Evolutionary conservation across 2,888 invertebrate genomes (phyloP).

Genomic region (Leptogaster cylindrica): DNA sequence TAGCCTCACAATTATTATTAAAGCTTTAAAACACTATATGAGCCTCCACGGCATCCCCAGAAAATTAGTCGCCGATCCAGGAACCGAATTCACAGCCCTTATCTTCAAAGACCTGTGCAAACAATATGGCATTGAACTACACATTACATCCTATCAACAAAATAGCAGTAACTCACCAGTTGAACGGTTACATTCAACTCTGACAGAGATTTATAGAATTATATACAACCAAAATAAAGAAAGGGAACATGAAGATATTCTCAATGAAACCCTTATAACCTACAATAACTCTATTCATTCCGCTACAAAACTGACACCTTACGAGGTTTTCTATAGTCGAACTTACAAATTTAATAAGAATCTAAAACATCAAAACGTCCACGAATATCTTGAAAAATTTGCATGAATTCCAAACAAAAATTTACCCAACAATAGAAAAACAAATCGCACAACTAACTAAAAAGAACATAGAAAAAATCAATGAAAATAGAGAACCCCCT

Average conservation of each 20-base stretch:
- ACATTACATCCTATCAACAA: conserved; percentile 40
- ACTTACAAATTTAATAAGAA: background rate
- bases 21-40: conserved; percentile 6
- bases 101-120: conserved; percentile 38
- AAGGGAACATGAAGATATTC: background rate
- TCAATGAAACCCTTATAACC: conserved; percentile 25
- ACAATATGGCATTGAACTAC: conserved; percentile 14
- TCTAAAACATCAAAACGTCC: background rate
- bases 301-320: background rate
- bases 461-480: no score
- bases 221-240: background rate
- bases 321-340: background rate
- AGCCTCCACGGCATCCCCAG: conserved; percentile 21
- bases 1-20: conserved; percentile 17
- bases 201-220: conserved; percentile 10
- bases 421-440: background rate
- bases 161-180: conserved; percentile 30
- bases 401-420: conserved; percentile 5
- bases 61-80: conserved; percentile 33
- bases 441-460: no score
- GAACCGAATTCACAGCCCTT: conserved; percentile 25
- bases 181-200: conserved; percentile 27
- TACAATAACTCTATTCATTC: conserved; percentile 16
- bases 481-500: no score
- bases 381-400: conserved; percentile 29